Base-by-base conservation (phyloP, 2,888 invertebrate genomes). In the Noctua janthe region DNA sequence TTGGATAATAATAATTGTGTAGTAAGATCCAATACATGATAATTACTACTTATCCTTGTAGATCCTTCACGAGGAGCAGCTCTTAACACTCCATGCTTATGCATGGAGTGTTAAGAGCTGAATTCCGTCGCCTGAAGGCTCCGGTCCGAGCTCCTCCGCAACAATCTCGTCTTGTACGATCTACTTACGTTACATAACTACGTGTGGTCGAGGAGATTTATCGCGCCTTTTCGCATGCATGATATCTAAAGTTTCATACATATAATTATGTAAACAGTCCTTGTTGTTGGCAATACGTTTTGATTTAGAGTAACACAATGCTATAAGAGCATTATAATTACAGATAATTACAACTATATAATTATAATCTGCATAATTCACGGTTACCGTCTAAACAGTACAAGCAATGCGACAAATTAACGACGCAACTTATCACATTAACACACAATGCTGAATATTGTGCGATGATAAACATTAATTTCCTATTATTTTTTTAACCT, bases 351-450 rank as follows among this genome's bases (percentile, higher is more conserved):
- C n/a, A 4, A 74, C 51, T 64, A 54, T 51, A 1, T 3, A 43
- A 43, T 11, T 43, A n/a, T 51, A 51, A 49, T 43, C 4, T 70
- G 17, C 17, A 8, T 17, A 78, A 17, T 59, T 29, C 11, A 0
- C 11, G 13, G 15, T 64, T 2, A 39, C n/a, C 1, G 39, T 20
- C 43, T 20, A 8, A 43, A 1, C 43, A 43, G 43, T 10, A 7
- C 43, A 6, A 43, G 43, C 43, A 39, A 91, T 93, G 86, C 83
- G 87, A 91, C 90, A 15, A 15, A 15, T 15, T 49, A 49, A 47
- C 10, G 35, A 56, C 20, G 47, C 15, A 3, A 49, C 5, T 49
- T 47, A 47, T 47, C 47, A 47, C 47, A 47, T 47, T 47, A 47
- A 10, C 47, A 47, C 47, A 47, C 47, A 47, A 10, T 47, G 1